These are phyloP conservation scores for Pristionchus pacificus DNA, from an alignment of 1,140 invertebrate genomes.

Conservation along the genomic window DNA sequence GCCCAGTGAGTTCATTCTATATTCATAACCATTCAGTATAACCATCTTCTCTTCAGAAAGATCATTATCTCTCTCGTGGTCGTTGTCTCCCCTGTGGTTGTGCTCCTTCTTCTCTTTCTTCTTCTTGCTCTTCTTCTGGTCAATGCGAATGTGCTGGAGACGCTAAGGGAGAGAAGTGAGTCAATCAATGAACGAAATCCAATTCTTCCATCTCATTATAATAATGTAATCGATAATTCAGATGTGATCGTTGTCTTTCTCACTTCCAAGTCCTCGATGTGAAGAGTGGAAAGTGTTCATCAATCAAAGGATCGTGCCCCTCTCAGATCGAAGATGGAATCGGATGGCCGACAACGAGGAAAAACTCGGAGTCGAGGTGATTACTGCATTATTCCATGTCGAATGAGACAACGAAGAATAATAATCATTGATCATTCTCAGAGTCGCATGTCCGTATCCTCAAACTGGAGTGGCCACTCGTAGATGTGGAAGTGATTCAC, in stretches of 20 bases:
- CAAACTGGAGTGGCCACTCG: constrained; percentile 52
- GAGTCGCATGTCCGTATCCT: constrained; percentile 37
- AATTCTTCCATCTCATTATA: neutral
- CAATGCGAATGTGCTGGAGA: constrained; percentile 52
- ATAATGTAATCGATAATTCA: neutral
- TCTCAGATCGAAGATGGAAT: constrained; percentile 49
- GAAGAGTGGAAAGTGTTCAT: constrained; percentile 42
- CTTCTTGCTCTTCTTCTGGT: constrained; percentile 37
- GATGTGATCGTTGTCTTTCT: constrained; percentile 47
- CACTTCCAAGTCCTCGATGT: constrained; percentile 36
- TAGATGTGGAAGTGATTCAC: constrained; percentile 33
- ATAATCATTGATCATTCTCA: constrained; percentile 14
- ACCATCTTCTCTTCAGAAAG: constrained; percentile 21
- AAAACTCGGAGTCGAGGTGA: constrained; percentile 11
- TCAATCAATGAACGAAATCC: too few species aligned
- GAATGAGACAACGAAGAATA: constrained; percentile 6
- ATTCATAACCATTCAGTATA: constrained; percentile 9
- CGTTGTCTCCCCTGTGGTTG: constrained; percentile 49
- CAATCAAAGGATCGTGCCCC: constrained; percentile 43
- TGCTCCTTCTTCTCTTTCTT: constrained; percentile 40
- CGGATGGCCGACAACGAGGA: constrained; percentile 49
- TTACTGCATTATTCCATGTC: too few species aligned
- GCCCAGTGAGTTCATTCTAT: constrained; percentile 37
- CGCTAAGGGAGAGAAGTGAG: constrained; percentile 33
- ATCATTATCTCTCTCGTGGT: constrained; percentile 22